Conservation (phyloP, 2,888 invertebrate species). For the Cephus pulcher region DNA sequence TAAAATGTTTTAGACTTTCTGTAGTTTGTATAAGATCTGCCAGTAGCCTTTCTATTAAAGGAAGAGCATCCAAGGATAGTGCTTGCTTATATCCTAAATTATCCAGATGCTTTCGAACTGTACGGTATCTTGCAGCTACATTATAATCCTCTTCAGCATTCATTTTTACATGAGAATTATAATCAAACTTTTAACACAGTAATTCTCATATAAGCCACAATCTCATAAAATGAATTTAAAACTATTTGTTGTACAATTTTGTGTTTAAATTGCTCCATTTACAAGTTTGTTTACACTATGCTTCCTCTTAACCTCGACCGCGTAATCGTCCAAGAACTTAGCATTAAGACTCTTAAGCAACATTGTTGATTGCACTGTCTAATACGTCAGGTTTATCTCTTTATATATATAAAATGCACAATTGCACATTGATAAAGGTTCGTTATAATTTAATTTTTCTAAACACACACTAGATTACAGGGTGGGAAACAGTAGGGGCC, state of each 20-base stretch:
- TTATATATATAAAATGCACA: background rate
- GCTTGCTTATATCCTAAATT: slow-evolving; percentile 84
- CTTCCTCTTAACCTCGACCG: background rate
- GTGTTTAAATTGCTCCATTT: background rate
- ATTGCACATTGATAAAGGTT: background rate
- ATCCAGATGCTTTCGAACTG: slow-evolving; percentile 80
- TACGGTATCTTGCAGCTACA: slow-evolving; percentile 59
- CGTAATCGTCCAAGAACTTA: background rate
- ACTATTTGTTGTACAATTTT: background rate
- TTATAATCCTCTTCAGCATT: slow-evolving; percentile 44
- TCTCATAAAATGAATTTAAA: background rate
- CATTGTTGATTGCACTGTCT: background rate
- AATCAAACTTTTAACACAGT: background rate
- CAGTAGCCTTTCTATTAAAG: slow-evolving; percentile 83
- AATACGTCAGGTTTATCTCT: background rate
- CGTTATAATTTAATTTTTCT: background rate
- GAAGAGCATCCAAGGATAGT: slow-evolving; percentile 80
- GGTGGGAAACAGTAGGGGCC: too few species aligned
- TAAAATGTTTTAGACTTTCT: slow-evolving; percentile 86
- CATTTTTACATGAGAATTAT: background rate
- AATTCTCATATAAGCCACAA: background rate
- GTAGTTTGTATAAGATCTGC: slow-evolving; percentile 89
- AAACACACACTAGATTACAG: background rate
- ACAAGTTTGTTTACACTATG: background rate
- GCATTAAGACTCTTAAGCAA: background rate